Evolutionary conservation across 2,113 vertebrate species (phyloP), one percentile per base, ranked within the genome.

Genomic region (Mola mola): DNA sequence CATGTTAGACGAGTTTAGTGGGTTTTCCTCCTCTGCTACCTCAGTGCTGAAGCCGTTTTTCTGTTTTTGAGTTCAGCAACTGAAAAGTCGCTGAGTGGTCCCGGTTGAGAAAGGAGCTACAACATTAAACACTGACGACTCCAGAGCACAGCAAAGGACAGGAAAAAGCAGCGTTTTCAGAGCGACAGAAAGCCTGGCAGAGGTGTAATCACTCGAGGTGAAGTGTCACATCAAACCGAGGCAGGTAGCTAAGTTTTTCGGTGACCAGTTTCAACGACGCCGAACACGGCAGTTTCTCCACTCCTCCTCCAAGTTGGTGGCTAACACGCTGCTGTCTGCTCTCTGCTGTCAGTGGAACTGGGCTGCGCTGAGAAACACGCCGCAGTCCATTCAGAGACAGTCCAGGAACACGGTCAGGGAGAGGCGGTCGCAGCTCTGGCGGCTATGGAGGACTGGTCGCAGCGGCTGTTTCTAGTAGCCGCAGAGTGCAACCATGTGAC

Each of bases 401-500:
- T 0, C 28, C n/a, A 20, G 8, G 12, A 4, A 20, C 36, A 12
- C 3, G 33, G 9, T 1, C 40, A 9, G 55, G 4, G 15, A 1
- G 1, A 3, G 28, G 9, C 28, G 6, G 28, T 29, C 28, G 28
- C 9, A 7, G 6, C 9, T 36, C 34, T 12, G 41, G 17, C 8
- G 33, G 16, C n/a, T 44, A 22, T 22, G 42, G 25, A 19, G 52
- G 50, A 49, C 66, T 52, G 70, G 8, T 34, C 9, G 22, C 63
- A 57, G 47, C 2, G 60, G 24, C 52, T 41, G 66, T 43, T 64
- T 24, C 38, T 34, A 47, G 70, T 26, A n/a, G 62, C 24, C 48
- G 28, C 60, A 33, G 28, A 26, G 52, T 48, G 65, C 20, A 50
- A 66, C 81, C 91, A 92, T 58, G 90, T 92, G 91, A 93, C 90